Conservation (phyloP, 92 coral and sea anemone genomes). For the Zoanthus sociatus region DNA sequence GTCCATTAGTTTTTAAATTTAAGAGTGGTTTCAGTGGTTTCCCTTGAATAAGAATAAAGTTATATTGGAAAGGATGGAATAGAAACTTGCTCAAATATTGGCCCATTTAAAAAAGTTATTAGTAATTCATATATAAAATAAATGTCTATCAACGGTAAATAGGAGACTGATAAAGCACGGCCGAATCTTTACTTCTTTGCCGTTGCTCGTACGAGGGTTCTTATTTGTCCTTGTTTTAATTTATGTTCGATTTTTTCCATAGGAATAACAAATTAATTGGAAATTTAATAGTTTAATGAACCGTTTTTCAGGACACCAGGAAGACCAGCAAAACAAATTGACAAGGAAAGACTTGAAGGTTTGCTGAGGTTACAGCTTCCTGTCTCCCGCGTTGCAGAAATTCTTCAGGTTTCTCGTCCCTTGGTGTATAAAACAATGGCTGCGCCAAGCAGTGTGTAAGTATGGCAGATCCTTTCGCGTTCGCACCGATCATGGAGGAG, state of each 20-base stretch:
- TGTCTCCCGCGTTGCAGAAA: slow-evolving; percentile 43
- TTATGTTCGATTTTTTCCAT: not conserved
- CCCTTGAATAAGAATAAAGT: not conserved
- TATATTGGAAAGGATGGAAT: not conserved
- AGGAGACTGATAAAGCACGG: not conserved
- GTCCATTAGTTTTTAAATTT: not conserved
- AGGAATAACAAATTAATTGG: not conserved
- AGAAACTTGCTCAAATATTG: not conserved
- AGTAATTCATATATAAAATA: not conserved
- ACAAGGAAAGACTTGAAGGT: slow-evolving; percentile 40
- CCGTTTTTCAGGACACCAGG: slow-evolving; percentile 16
- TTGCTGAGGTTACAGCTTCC: slow-evolving; percentile 49
- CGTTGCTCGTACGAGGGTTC: not conserved
- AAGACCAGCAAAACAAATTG: slow-evolving; percentile 50
- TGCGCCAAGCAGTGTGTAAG: slow-evolving; percentile 22
- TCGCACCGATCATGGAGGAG: slow-evolving; percentile 76
- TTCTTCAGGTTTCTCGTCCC: slow-evolving; percentile 41
- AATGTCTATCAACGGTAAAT: not conserved
- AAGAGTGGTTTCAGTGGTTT: not conserved
- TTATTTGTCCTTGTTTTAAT: not conserved
- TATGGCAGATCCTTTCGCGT: slow-evolving; percentile 49
- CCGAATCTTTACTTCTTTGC: not conserved
- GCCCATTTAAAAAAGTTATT: not conserved
- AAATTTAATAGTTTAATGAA: not conserved
- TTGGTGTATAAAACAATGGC: slow-evolving; percentile 53